Evolutionary conservation across 1,140 invertebrate species (phyloP).

Genomic region (Idris sp.): DNA sequence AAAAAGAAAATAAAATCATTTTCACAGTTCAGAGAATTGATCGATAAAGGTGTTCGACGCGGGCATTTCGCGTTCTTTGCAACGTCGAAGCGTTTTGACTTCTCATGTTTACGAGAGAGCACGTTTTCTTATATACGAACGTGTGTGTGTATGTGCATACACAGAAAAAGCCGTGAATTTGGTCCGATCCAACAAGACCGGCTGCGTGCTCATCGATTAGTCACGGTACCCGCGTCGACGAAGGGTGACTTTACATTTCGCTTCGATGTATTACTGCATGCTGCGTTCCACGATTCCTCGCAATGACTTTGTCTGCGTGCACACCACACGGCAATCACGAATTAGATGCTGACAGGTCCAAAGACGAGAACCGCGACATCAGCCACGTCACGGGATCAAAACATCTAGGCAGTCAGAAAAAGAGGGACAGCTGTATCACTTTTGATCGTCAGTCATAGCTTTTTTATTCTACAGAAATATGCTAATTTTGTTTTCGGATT

Average conservation of each 20-base stretch:
- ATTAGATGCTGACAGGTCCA: constrained; percentile 61
- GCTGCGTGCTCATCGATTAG: constrained; percentile 77
- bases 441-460: constrained; percentile 8
- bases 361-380: constrained; percentile 51
- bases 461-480: constrained; percentile 35
- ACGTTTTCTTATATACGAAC: constrained; percentile 1
- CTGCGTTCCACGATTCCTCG: constrained; percentile 45
- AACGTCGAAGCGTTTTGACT: constrained; percentile 35
- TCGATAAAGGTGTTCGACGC: constrained; percentile 39
- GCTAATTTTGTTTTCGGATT: constrained; percentile 49
- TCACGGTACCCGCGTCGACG: constrained; percentile 72
- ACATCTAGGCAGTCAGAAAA: constrained; percentile 56
- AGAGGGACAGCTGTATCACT: constrained; percentile 48
- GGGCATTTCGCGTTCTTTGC: constrained; percentile 37
- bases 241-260: constrained; percentile 76
- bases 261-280: constrained; percentile 66
- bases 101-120: constrained; percentile 41
- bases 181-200: constrained; percentile 69
- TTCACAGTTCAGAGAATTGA: constrained; percentile 38
- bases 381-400: constrained; percentile 57
- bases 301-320: constrained; percentile 63
- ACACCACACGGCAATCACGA: constrained; percentile 62
- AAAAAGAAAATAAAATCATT: no score
- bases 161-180: constrained; percentile 65
- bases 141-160: neutral